Evolutionary conservation across 2,797 vertebrate genomes (phyloP).

Genomic region (Alca torda): DNA sequence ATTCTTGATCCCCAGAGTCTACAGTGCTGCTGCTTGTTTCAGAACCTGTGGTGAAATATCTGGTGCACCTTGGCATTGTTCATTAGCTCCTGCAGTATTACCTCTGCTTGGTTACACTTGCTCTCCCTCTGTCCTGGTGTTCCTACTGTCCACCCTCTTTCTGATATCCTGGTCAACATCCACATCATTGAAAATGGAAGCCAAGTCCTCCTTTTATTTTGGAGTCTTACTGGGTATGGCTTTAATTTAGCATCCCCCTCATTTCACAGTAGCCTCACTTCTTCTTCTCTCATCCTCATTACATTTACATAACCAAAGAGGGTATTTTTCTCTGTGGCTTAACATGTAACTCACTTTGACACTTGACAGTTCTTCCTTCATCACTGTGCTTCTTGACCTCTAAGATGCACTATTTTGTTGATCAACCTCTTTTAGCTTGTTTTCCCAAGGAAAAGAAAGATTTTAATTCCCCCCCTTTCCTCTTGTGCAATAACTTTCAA

Average conservation of each 20-base stretch:
- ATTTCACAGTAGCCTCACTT: background rate
- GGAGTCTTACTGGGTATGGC: background rate
- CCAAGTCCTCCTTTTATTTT: background rate
- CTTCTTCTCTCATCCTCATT: background rate
- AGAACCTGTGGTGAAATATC: background rate
- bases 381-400: background rate
- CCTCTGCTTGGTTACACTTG: background rate
- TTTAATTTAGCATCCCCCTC: background rate
- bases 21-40: background rate
- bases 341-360: background rate
- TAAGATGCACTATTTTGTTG: background rate
- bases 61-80: background rate
- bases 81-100: background rate
- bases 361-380: background rate
- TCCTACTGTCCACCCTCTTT: background rate
- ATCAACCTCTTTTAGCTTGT: background rate
- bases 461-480: background rate
- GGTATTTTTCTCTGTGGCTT: background rate
- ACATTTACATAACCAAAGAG: constrained; percentile 19
- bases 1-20: background rate
- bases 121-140: background rate
- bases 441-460: background rate
- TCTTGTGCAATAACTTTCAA: background rate
- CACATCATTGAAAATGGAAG: background rate
- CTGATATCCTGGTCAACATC: background rate